These are phyloP conservation scores for Epizoanthus illoricatus DNA, from an alignment of 92 coral and sea anemone genomes.

Conservation along the genomic window DNA sequence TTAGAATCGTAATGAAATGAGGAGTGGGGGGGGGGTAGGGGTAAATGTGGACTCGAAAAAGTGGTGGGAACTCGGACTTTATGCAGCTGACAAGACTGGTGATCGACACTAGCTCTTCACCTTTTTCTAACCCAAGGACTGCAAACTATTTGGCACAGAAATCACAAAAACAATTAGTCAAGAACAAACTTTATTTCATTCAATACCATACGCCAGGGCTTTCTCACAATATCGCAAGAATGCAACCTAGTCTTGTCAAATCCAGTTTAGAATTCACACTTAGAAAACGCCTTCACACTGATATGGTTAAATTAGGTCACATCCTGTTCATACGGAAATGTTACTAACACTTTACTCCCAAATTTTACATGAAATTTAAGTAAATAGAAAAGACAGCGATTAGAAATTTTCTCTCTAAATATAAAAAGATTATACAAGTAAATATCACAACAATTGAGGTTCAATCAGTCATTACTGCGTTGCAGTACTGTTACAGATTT, in stretches of 20 bases:
- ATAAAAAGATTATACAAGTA: too few species aligned
- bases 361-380: not conserved
- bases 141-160: not conserved
- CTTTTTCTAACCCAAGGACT: too few species aligned
- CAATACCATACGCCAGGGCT: not conserved
- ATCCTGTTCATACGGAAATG: not conserved
- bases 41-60: not conserved
- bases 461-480: not conserved
- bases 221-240: not conserved
- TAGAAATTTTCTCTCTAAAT: not conserved
- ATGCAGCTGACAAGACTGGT: not conserved
- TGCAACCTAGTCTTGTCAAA: not conserved
- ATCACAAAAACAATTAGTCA: not conserved
- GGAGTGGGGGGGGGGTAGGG: not conserved
- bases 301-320: not conserved
- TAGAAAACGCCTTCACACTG: slow-evolving; percentile 3
- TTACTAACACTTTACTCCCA: not conserved
- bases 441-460: too few species aligned
- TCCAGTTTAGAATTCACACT: not conserved
- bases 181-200: slow-evolving; percentile 13
- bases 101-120: not conserved
- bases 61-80: too few species aligned
- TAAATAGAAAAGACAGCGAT: not conserved
- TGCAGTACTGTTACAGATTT: not conserved
- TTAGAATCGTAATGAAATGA: not conserved